Conservation (phyloP, 2,113 vertebrate species). For the Euleptes europaea region DNA sequence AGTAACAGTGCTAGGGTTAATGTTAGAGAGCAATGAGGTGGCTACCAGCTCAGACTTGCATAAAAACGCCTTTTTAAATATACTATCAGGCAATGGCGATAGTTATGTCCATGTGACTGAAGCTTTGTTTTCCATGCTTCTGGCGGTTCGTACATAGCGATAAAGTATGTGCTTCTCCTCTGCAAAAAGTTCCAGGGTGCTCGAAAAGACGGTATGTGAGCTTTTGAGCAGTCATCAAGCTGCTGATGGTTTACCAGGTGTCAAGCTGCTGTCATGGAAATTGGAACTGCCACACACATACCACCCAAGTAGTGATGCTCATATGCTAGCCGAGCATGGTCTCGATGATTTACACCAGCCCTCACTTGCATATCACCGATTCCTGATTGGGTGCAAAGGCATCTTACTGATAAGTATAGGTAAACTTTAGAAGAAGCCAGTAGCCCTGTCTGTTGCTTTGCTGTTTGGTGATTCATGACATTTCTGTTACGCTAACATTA, state of each 20-base stretch:
- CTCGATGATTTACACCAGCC: neutral
- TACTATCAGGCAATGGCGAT: too few species aligned
- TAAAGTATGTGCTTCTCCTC: neutral
- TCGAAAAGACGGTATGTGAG: neutral
- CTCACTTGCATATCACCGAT: neutral
- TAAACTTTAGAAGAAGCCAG: neutral
- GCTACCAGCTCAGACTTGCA: too few species aligned
- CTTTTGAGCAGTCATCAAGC: neutral
- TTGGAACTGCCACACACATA: neutral
- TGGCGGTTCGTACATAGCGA: neutral
- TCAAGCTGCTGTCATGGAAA: neutral
- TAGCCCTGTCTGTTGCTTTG: neutral
- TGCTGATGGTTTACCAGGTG: neutral
- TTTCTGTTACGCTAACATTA: neutral
- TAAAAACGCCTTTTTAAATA: too few species aligned
- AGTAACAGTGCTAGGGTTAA: too few species aligned
- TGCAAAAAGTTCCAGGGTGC: neutral
- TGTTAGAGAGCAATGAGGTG: too few species aligned
- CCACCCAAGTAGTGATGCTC: too few species aligned
- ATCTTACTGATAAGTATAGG: neutral
- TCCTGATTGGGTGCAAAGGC: neutral
- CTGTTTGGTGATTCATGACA: neutral
- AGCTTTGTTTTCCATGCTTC: neutral
- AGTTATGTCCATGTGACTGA: neutral
- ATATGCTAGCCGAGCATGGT: neutral